Percentiles rank a stretch among this genome's conserved stretches.
Evolutionary conservation across 2,797 vertebrate genomes (phyloP).

Genomic region (Trichosurus vulpecula): DNA sequence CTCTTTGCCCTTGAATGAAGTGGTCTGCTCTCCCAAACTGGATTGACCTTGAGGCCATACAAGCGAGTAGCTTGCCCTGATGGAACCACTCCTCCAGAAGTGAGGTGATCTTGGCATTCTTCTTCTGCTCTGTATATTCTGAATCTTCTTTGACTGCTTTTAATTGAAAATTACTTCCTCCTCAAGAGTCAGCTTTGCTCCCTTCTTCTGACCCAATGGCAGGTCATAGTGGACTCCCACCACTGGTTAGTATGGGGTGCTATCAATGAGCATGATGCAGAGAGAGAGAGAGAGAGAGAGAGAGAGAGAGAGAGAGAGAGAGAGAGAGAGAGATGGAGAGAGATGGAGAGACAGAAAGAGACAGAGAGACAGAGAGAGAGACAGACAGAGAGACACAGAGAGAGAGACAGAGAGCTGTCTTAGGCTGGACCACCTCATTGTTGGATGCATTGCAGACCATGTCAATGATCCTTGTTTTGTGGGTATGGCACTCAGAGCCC

Average conservation of each 20-base stretch:
- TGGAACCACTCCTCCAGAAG: constrained; percentile 94
- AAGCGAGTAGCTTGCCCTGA: constrained; percentile 94
- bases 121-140: constrained; percentile 92
- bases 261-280: constrained; percentile 93
- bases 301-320: too few species aligned
- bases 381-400: too few species aligned
- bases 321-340: too few species aligned
- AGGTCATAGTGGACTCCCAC: constrained; percentile 93
- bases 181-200: constrained; percentile 94
- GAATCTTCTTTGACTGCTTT: constrained; percentile 95
- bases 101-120: constrained; percentile 91
- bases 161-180: constrained; percentile 95
- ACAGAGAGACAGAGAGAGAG: too few species aligned
- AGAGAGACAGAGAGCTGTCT: too few species aligned
- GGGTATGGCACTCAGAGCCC: constrained; percentile 89
- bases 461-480: constrained; percentile 95
- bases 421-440: constrained; percentile 82
- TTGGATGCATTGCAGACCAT: constrained; percentile 97
- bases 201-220: constrained; percentile 95
- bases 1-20: constrained; percentile 93
- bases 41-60: constrained; percentile 93
- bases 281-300: too few species aligned
- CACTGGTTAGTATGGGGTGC: constrained; percentile 94
- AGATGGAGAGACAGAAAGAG: too few species aligned
- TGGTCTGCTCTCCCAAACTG: constrained; percentile 92